Conservation (phyloP, 2,797 vertebrate genomes). For the Linurgus olivaceus region DNA sequence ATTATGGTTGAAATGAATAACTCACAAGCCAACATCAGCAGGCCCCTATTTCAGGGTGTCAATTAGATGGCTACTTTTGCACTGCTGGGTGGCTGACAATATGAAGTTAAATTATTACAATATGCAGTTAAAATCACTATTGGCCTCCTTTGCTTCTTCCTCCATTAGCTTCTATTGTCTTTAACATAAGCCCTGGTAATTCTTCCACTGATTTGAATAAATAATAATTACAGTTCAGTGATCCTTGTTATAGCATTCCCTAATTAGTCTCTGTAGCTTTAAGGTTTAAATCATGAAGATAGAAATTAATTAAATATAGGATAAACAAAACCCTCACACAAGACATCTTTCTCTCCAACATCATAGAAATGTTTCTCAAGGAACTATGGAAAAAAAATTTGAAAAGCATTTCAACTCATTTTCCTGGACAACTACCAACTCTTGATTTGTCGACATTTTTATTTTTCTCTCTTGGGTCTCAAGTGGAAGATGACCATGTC, state of each 20-base stretch:
- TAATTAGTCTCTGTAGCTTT: slow-evolving; percentile 28
- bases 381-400: neutral
- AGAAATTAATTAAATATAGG: neutral
- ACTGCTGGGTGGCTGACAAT: neutral
- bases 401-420: neutral
- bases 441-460: neutral
- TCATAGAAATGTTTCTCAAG: neutral
- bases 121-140: neutral
- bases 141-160: neutral
- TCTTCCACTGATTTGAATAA: slow-evolving; percentile 39
- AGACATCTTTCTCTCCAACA: neutral
- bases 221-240: slow-evolving; percentile 50
- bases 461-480: neutral
- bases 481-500: neutral
- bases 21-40: neutral
- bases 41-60: neutral
- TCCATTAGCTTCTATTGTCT: slow-evolving; percentile 31
- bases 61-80: neutral
- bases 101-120: neutral
- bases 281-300: slow-evolving; percentile 8
- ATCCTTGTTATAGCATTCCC: slow-evolving; percentile 10
- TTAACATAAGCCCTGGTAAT: slow-evolving; percentile 1
- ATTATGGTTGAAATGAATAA: neutral
- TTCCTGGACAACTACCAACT: neutral
- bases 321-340: neutral